These are phyloP conservation scores for Noctua janthina DNA, from an alignment of 2,888 invertebrate species.

Conservation along the genomic window DNA sequence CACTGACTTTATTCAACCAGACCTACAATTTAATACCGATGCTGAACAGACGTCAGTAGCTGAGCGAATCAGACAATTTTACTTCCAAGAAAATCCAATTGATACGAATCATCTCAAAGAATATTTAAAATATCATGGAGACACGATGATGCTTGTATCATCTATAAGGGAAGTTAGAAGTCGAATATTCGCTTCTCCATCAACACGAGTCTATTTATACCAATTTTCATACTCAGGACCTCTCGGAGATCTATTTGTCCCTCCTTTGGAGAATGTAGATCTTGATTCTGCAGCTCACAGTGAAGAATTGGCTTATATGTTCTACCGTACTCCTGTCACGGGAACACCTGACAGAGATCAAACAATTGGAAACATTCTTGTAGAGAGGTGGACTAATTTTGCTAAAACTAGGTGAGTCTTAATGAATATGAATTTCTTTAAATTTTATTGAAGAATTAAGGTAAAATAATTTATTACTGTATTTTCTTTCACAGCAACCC, in stretches of 20 bases:
- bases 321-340: slow-evolving; percentile 68
- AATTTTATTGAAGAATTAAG: not conserved
- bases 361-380: slow-evolving; percentile 76
- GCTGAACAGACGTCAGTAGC: slow-evolving; percentile 69
- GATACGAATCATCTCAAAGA: slow-evolving; percentile 68
- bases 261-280: slow-evolving; percentile 67
- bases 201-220: slow-evolving; percentile 79
- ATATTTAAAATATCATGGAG: slow-evolving; percentile 82
- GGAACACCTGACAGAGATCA: slow-evolving; percentile 70
- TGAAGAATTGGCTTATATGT: slow-evolving; percentile 84
- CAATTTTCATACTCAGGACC: slow-evolving; percentile 85
- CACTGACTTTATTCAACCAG: slow-evolving; percentile 81
- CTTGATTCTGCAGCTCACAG: slow-evolving; percentile 80
- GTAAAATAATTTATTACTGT: not conserved
- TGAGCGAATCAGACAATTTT: slow-evolving; percentile 75
- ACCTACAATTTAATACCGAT: slow-evolving; percentile 77
- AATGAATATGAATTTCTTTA: not conserved
- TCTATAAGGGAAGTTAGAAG: slow-evolving; percentile 80
- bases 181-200: slow-evolving; percentile 69
- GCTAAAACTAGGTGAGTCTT: slow-evolving; percentile 81
- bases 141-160: slow-evolving; percentile 84
- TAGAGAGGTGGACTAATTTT: slow-evolving; percentile 86
- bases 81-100: slow-evolving; percentile 75
- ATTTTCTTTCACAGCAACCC: slow-evolving; percentile 76
- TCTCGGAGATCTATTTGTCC: slow-evolving; percentile 77